Base-by-base conservation (phyloP, 2,888 invertebrate genomes). In the Mimas tiliae region DNA sequence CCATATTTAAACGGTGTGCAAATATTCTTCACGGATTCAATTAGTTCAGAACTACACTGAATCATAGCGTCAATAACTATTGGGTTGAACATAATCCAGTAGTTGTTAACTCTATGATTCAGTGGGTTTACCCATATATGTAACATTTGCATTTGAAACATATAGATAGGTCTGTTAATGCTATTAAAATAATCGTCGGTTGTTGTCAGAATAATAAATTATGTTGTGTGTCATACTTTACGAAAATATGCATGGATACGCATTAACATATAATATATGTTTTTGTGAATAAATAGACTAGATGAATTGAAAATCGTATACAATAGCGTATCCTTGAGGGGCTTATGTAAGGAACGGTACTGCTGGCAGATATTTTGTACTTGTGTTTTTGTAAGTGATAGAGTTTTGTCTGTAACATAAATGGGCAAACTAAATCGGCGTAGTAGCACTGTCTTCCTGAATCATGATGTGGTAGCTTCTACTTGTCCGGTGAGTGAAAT, bases 101-200 rank as follows among this genome's bases (percentile, higher is more conserved):
- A 34, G 2, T 55, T 38, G 11, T 11, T 55, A n/a, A 9, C 51
- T 19, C 1, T 55, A 68, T 72, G 70, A 70, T 53, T 74, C 74
- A 72, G 62, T 63, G 63, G 67, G 65, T 71, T 72, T 70, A 69
- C 67, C 68, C 58, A 19, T 7, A 12, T 12, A 19, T 38, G 42
- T 58, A 11, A 34, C 16, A 58, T 58, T 42, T n/a, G 58, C 42
- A 58, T 58, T 58, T 42, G 0, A 42, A 58, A 19, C 42, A 58
- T 38, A 58, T 58, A 58, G 16, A 53, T 33, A 38, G 27, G 6
- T 27, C 8, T n/a, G 33, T 58, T 42, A 55, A 55, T 14, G 58
- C 42, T 42, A 38, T n/a, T n/a, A n/a, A 58, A 38, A 19, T 19
- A 42, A 52, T 52, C 11, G 53, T n/a, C 16, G 3, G 8, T 19